phyloP scores from a whole-genome alignment of 2,888 invertebrate species.

The Unio pictorum region DNA sequence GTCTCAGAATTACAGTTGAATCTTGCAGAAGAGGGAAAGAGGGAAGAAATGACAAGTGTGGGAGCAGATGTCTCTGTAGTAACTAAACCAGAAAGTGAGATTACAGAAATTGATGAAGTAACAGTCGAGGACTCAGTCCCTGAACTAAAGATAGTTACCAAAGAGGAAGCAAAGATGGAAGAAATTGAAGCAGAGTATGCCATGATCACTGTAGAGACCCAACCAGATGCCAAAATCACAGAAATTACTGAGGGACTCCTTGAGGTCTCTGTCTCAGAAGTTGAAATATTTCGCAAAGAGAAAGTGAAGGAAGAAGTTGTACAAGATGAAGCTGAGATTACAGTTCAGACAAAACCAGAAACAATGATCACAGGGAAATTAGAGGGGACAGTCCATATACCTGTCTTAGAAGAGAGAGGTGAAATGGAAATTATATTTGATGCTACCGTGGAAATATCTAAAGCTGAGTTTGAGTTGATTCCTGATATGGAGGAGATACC shows the following conservation, averaged over 20 bases:
- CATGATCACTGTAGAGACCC: conserved; percentile 19
- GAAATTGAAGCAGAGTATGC: conserved; percentile 10
- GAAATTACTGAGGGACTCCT: conserved; percentile 6
- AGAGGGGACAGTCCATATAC: conserved; percentile 5
- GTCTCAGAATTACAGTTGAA: conserved; percentile 5
- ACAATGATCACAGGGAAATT: conserved; percentile 14
- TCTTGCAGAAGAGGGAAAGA: conserved; percentile 2
- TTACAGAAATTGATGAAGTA: conserved; percentile 10
- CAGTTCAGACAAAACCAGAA: conserved; percentile 25
- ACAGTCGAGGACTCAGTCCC: conserved; percentile 7
- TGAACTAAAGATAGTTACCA: conserved; percentile 3
- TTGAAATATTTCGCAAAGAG: not conserved
- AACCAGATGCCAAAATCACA: conserved; percentile 19
- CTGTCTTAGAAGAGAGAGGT: not conserved
- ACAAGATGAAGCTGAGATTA: conserved; percentile 7
- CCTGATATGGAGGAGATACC: conserved; percentile 38
- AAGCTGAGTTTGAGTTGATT: conserved; percentile 9
- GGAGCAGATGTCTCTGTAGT: conserved; percentile 17
- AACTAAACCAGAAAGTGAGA: conserved; percentile 20
- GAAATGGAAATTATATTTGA: too few relatives aligned
- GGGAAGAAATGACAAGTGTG: conserved; percentile 11
- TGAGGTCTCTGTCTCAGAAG: conserved; percentile 9
- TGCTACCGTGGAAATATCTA: too few relatives aligned
- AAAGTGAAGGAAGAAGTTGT: not conserved
- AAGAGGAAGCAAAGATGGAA: conserved; percentile 4